phyloP scores from a whole-genome alignment of 2,797 vertebrate genomes.

The Sebastes kiyomatsui region DNA sequence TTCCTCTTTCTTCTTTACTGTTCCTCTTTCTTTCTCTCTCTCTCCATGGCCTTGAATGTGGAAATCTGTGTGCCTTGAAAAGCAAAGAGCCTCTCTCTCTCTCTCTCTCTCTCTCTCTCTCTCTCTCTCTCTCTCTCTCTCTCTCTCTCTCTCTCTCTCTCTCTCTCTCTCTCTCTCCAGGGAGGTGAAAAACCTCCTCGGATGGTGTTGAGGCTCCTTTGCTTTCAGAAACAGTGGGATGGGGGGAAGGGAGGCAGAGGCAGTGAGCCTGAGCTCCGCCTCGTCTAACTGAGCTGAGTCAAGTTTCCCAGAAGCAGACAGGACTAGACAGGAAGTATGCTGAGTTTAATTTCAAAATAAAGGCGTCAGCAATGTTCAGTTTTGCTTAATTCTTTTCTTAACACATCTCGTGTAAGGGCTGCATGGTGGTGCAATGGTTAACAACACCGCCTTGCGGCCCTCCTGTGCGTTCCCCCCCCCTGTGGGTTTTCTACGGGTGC shows the following conservation, averaged over 20 bases:
- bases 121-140: background rate
- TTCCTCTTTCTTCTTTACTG: background rate
- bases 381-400: background rate
- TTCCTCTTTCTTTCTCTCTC: background rate
- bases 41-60: background rate
- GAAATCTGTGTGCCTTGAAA: slow-evolving; percentile 14
- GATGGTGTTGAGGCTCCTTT: slow-evolving; percentile 64
- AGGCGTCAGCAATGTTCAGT: background rate
- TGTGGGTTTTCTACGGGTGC: no score
- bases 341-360: slow-evolving; percentile 57
- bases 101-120: background rate
- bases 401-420: background rate
- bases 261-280: slow-evolving; percentile 67
- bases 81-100: slow-evolving; percentile 3
- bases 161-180: background rate
- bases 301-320: background rate
- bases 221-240: slow-evolving; percentile 66
- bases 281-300: slow-evolving; percentile 37
- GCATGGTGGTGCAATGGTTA: no score
- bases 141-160: background rate
- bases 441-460: no score
- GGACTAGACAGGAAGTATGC: background rate
- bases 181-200: slow-evolving; percentile 68
- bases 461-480: no score
- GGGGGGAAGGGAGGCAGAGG: slow-evolving; percentile 74